Conservation (phyloP, 2,113 vertebrate genomes). For the Prionailurus viverrinus region DNA sequence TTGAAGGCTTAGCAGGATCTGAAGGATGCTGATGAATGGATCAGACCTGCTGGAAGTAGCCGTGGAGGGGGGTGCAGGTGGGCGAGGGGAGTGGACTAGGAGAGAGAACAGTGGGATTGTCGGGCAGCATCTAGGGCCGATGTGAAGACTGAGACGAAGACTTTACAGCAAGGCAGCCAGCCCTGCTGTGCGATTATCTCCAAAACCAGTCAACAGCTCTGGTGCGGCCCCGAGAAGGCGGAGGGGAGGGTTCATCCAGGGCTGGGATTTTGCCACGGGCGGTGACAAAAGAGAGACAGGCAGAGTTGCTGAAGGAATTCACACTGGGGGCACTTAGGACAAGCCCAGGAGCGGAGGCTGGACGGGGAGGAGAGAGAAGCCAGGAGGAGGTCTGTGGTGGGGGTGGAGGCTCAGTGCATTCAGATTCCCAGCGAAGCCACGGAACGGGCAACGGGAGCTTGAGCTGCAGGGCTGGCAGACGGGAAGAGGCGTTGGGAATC, state of each 20-base stretch:
- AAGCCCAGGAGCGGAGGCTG: too few species aligned
- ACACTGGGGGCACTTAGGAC: not conserved
- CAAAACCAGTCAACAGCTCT: not conserved
- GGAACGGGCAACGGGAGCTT: rapidly evolving
- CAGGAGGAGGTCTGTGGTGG: not conserved
- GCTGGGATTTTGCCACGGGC: not conserved
- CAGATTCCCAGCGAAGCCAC: not conserved
- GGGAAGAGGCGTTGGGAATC: not conserved
- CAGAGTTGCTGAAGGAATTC: not conserved
- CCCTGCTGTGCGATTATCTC: not conserved
- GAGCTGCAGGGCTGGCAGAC: not conserved
- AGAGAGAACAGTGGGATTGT: not conserved
- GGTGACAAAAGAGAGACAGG: not conserved
- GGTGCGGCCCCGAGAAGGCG: too few species aligned
- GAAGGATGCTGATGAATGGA: not conserved
- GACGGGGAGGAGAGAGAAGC: not conserved
- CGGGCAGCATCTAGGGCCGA: not conserved
- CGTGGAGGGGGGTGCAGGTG: not conserved
- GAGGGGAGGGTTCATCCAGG: not conserved
- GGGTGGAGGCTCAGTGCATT: rapidly evolving
- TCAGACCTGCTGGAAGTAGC: too few species aligned
- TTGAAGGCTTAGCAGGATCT: not conserved
- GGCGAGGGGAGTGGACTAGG: not conserved
- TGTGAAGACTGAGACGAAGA: rapidly evolving
- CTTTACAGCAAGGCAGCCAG: not conserved